Percentiles rank a stretch among this genome's conserved stretches.
These are phyloP conservation scores for Spermophilus dauricus DNA, from an alignment of 2,113 vertebrate species.

Conservation along the genomic window DNA sequence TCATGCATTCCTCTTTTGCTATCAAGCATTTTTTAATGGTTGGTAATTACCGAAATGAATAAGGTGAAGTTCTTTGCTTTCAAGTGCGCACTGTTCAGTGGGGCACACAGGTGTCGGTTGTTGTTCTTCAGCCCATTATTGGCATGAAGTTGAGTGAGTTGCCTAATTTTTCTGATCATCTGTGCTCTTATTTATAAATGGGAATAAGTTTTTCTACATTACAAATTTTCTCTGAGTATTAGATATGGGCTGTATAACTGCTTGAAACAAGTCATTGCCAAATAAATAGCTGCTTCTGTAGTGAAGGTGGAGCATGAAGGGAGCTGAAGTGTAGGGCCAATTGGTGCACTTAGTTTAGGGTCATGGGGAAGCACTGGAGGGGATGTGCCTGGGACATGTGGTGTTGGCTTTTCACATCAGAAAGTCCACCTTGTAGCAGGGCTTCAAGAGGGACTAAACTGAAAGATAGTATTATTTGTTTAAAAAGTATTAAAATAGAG, in stretches of 20 bases:
- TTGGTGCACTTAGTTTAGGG: neutral
- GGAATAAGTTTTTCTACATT: neutral
- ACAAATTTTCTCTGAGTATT: neutral
- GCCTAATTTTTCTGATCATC: neutral
- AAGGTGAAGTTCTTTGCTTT: neutral
- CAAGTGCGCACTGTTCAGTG: neutral
- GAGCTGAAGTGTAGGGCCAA: neutral
- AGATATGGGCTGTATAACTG: neutral
- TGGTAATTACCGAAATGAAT: neutral
- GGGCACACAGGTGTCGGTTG: neutral
- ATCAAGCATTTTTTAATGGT: neutral
- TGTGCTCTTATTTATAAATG: neutral
- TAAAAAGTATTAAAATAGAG: slow-evolving; percentile 12
- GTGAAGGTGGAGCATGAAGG: neutral
- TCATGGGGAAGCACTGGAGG: neutral
- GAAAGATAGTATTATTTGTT: slow-evolving; percentile 2
- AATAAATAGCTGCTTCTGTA: neutral
- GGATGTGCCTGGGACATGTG: neutral
- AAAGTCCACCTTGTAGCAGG: neutral
- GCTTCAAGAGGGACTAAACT: neutral
- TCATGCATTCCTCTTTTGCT: neutral
- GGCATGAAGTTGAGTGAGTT: neutral
- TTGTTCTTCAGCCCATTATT: neutral
- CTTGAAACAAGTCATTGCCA: neutral
- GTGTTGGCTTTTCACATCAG: neutral